phyloP scores from a whole-genome alignment of 2,113 vertebrate genomes.

The Parotia lawesii region DNA sequence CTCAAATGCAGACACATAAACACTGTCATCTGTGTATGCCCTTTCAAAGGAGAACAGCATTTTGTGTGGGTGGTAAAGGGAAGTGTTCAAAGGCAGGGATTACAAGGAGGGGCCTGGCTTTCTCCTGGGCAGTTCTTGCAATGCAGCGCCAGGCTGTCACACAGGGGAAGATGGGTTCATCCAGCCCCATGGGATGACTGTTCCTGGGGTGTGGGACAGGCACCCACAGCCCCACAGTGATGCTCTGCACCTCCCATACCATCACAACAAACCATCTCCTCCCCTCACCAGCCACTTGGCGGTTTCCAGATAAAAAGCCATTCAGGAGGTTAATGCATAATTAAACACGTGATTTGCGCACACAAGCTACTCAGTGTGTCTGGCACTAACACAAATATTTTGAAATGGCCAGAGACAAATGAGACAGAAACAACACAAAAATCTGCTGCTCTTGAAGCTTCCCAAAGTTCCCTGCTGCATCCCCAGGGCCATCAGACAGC shows the following conservation, averaged over 20 bases:
- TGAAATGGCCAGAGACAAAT: neutral
- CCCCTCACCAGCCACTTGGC: neutral
- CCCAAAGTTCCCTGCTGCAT: neutral
- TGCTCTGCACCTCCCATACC: neutral
- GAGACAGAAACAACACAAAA: neutral
- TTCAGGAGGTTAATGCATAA: neutral
- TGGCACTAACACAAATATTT: neutral
- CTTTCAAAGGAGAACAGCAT: neutral
- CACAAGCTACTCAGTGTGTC: neutral
- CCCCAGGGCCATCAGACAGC: neutral
- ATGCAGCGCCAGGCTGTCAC: neutral
- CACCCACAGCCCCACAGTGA: fast-evolving
- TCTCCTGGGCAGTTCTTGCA: neutral
- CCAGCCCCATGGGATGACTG: neutral
- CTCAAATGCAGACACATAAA: neutral
- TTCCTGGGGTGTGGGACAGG: neutral
- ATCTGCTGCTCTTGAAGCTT: neutral
- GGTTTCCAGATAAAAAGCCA: neutral
- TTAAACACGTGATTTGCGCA: neutral
- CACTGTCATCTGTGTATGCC: fast-evolving
- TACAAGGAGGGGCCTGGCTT: neutral
- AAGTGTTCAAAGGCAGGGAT: neutral
- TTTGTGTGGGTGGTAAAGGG: neutral
- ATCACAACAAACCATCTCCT: neutral
- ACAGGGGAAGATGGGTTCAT: neutral